Evolutionary conservation across 2,113 vertebrate species (phyloP), one percentile per base, ranked within the genome.

Genomic region (Neogale vison): DNA sequence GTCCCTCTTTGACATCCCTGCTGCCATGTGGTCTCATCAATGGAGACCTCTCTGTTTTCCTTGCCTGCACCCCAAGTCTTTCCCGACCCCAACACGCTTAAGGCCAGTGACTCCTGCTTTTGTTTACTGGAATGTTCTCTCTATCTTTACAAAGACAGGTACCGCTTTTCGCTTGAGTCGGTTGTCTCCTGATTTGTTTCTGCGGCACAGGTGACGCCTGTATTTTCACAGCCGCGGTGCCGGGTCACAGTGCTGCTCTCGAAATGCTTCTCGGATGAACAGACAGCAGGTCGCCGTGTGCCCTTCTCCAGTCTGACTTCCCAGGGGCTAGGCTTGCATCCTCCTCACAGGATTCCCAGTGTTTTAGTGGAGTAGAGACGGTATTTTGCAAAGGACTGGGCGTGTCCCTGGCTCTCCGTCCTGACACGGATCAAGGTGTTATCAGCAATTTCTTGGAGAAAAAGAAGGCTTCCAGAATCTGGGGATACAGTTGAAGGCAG

Each of bases 361-460:
- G 1, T 39, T 31, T 1, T 31, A 3, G 20, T 85, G 34, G 8
- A 11, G 31, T 13, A 31, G 8, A 6, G n/a, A 13, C 1, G 7
- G 39, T 42, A 9, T 55, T 52, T 31, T 55, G 10, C 42, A 79
- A 26, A 52, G 77, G 2, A 9, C 63, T 34, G 4, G 36, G 34
- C 4, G 2, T n/a, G 7, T 36, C 0, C 0, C 76, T 42, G 20
- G 39, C 34, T 90, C 23, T 67, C 42, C 23, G 21, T 42, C 17
- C 12, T 24, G 7, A 7, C 3, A 11, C 14, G 69, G 39, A 23
- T 31, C 42, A 14, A 36, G 21, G 26, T 17, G 26, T 42, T 31
- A 11, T 45, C 20, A 15, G 26, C 8, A 29, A 36, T 76, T 31
- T 85, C 24, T n/a, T 82, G 14, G 50, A 61, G 76, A 26, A 69